Conservation (phyloP, 1,140 invertebrate genomes). For the Chironomus tepperi region DNA sequence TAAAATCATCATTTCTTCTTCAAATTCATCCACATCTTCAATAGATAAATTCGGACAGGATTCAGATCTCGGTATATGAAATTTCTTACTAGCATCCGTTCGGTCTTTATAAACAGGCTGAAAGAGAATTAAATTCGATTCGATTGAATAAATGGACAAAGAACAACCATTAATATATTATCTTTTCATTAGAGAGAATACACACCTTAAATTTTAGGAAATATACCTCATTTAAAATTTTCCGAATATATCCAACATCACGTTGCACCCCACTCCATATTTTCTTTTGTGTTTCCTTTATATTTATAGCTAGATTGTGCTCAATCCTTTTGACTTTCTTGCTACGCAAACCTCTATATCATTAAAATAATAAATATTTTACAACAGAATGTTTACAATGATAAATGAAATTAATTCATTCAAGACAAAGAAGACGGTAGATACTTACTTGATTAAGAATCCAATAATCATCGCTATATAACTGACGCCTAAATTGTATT, state of each 20-base stretch:
- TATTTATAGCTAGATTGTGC: slow-evolving; percentile 60
- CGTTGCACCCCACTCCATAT: slow-evolving; percentile 68
- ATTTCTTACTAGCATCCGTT: slow-evolving; percentile 28
- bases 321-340: slow-evolving; percentile 66
- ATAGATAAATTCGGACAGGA: slow-evolving; percentile 53
- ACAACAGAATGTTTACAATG: no score
- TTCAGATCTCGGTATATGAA: slow-evolving; percentile 38
- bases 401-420: neutral
- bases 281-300: slow-evolving; percentile 66
- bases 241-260: slow-evolving; percentile 61
- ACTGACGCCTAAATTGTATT: slow-evolving; percentile 85
- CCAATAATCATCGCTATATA: slow-evolving; percentile 87
- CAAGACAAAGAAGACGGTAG: no score
- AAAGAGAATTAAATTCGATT: neutral
- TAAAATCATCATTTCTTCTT: slow-evolving; percentile 41
- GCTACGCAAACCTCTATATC: slow-evolving; percentile 42
- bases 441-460: slow-evolving; percentile 57
- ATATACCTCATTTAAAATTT: slow-evolving; percentile 68
- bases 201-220: slow-evolving; percentile 66
- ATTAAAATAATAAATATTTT: slow-evolving; percentile 4
- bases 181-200: slow-evolving; percentile 24
- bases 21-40: slow-evolving; percentile 40
- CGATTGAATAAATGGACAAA: neutral
- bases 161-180: neutral
- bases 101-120: slow-evolving; percentile 38